Conservation (phyloP, 2,113 vertebrate species). For the Trematomus loennbergii region DNA sequence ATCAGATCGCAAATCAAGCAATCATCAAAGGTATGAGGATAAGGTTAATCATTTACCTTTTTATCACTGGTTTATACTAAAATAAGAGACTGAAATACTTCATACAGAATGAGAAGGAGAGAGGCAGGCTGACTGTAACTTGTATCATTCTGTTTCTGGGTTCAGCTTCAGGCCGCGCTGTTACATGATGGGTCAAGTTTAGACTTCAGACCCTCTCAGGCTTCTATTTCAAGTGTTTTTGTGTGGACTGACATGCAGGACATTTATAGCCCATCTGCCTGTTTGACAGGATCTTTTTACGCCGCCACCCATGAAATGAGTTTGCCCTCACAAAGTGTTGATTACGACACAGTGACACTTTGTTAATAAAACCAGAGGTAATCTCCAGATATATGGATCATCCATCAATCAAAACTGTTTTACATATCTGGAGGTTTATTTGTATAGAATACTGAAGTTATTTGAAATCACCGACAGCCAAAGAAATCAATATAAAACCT, state of each 20-base stretch:
- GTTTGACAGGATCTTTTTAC: not conserved
- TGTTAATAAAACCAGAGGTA: not conserved
- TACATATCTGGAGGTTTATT: not conserved
- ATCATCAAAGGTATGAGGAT: not conserved
- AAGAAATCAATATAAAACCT: not conserved
- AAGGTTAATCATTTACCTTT: not conserved
- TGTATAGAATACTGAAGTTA: not conserved
- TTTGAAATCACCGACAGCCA: not conserved
- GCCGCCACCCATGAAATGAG: not conserved
- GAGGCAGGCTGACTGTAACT: conserved; percentile 28
- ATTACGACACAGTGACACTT: conserved; percentile 10
- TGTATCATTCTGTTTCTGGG: conserved; percentile 56
- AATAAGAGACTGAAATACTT: not conserved
- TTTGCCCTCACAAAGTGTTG: not conserved
- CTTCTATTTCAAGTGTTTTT: conserved; percentile 40
- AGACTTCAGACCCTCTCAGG: conserved; percentile 24
- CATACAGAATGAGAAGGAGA: conserved; percentile 12
- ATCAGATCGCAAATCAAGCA: not conserved
- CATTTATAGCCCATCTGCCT: conserved; percentile 14
- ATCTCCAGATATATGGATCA: not conserved
- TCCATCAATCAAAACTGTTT: not conserved
- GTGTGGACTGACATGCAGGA: conserved; percentile 10
- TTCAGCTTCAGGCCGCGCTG: conserved; percentile 44
- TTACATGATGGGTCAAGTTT: conserved; percentile 42
- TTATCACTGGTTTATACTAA: not conserved